A percentile compares a stretch with the other conserved stretches of the same genome.
Evolutionary conservation across 2,888 invertebrate species (phyloP).

Genomic region (Hoplodrina ambigua): DNA sequence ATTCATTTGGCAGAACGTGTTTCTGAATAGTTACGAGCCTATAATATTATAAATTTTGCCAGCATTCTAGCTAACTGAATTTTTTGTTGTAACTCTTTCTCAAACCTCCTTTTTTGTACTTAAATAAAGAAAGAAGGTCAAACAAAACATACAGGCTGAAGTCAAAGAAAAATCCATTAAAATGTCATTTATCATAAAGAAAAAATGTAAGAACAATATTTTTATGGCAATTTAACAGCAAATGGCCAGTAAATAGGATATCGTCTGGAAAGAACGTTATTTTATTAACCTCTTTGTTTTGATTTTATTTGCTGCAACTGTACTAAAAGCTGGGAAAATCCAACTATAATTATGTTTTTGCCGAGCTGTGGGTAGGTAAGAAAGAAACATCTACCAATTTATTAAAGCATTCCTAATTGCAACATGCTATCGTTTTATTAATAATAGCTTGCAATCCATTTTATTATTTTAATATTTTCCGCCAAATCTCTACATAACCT

Average conservation of each 20-base stretch:
- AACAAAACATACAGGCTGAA: neutral
- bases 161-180: neutral
- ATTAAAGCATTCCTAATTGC: neutral
- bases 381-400: too few species aligned
- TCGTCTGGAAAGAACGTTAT: neutral
- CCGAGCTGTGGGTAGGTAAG: neutral
- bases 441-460: neutral
- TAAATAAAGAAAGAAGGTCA: neutral
- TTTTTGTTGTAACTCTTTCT: neutral
- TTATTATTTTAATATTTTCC: neutral
- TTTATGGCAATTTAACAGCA: neutral
- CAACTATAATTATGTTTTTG: neutral
- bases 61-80: too few species aligned
- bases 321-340: neutral
- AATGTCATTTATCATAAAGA: neutral
- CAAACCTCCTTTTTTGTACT: too few species aligned
- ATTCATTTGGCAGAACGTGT: slow-evolving; percentile 18
- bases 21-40: slow-evolving; percentile 1
- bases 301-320: too few species aligned
- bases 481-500: slow-evolving; percentile 11
- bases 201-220: neutral
- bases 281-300: neutral
- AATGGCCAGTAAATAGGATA: slow-evolving; percentile 3
- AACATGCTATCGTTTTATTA: neutral
- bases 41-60: neutral